A percentile compares a stretch with the other conserved stretches of the same genome.
Evolutionary conservation across 1,140 invertebrate genomes (phyloP).

Genomic region (Cydia fagiglandana): DNA sequence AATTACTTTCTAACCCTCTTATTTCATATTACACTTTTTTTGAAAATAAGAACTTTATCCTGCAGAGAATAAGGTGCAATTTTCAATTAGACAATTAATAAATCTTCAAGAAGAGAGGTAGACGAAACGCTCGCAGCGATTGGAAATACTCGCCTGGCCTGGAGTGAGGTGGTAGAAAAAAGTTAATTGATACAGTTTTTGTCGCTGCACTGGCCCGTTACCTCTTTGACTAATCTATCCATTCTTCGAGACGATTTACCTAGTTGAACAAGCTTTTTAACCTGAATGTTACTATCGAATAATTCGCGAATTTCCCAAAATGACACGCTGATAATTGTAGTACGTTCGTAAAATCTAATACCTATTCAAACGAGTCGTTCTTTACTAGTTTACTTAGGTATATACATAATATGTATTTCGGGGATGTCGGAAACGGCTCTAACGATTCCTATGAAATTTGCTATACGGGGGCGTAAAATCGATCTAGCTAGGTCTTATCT

Average conservation of each 20-base stretch:
- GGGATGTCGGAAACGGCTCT: too few species aligned
- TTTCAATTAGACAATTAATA: neutral
- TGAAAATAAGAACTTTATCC: neutral
- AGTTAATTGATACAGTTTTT: conserved; percentile 74
- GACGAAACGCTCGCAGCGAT: conserved; percentile 61
- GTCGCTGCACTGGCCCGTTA: conserved; percentile 60
- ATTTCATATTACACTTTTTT: neutral
- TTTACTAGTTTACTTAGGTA: too few species aligned
- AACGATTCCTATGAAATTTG: too few species aligned
- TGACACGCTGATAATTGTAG: neutral
- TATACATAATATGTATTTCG: too few species aligned
- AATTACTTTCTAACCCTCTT: neutral
- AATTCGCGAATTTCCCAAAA: neutral
- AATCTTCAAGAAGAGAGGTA: conserved; percentile 5
- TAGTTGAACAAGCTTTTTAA: conserved; percentile 49
- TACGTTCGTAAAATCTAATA: neutral
- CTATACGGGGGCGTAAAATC: too few species aligned
- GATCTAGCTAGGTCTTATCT: too few species aligned
- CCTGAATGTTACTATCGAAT: conserved; percentile 36
- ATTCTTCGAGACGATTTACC: conserved; percentile 47
- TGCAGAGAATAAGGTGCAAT: neutral
- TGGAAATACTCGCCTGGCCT: conserved; percentile 65
- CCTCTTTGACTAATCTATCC: conserved; percentile 59
- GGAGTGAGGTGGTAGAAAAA: conserved; percentile 62
- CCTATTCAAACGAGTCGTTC: too few species aligned